Evolutionary conservation across 2,113 vertebrate species (phyloP).

Genomic region (Xiphophorus hellerii): DNA sequence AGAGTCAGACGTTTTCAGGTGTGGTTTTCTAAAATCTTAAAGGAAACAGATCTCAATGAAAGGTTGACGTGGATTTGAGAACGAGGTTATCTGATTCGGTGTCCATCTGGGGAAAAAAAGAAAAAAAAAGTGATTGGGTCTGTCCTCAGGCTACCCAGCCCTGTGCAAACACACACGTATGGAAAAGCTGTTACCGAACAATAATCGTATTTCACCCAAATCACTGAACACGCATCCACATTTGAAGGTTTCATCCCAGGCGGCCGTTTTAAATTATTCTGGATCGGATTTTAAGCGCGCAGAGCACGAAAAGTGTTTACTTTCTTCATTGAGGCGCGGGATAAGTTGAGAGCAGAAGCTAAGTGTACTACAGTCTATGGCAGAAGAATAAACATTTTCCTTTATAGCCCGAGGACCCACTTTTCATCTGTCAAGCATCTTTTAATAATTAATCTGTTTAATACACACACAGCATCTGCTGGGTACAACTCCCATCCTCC

Average conservation of each 20-base stretch:
- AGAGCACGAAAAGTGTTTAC: constrained; percentile 69
- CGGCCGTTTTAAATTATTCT: constrained; percentile 61
- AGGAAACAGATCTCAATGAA: not conserved
- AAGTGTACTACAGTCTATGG: constrained; percentile 81
- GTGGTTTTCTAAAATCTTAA: not conserved
- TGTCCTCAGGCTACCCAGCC: constrained; percentile 49
- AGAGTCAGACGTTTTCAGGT: constrained; percentile 25
- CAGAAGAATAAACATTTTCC: constrained; percentile 85
- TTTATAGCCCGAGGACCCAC: constrained; percentile 81
- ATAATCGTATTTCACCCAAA: constrained; percentile 61
- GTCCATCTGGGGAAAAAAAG: constrained; percentile 2
- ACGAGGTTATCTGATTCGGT: constrained; percentile 22
- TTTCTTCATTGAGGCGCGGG: constrained; percentile 74
- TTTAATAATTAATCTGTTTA: constrained; percentile 87
- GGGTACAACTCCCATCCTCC: constrained; percentile 80
- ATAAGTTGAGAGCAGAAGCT: constrained; percentile 77
- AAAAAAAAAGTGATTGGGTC: constrained; percentile 34
- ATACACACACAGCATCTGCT: constrained; percentile 84
- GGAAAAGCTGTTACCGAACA: constrained; percentile 21
- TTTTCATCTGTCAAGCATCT: constrained; percentile 86
- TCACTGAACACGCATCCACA: constrained; percentile 67
- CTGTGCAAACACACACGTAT: constrained; percentile 19
- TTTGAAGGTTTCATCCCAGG: constrained; percentile 69
- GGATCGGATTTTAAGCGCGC: constrained; percentile 65
- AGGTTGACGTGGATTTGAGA: constrained; percentile 9